Base-by-base conservation (phyloP, 2,888 invertebrate genomes). In the Aporophyla lueneburgensis region DNA sequence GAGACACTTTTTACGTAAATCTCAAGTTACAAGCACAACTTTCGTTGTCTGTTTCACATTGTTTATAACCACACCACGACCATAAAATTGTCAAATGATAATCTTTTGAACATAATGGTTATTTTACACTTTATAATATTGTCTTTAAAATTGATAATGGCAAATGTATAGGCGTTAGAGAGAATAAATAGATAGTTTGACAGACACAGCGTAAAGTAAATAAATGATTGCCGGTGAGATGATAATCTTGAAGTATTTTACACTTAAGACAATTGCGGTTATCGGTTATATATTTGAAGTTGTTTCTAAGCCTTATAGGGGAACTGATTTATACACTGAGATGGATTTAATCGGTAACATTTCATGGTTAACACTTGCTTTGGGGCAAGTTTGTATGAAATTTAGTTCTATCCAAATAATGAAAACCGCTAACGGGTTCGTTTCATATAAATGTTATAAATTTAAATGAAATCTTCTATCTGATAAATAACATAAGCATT, bases 51-150 rank as follows among this genome's bases (percentile, higher is more conserved):
- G 66, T 79, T 71, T 63, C 81, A 82, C 74, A 83, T 84, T 84
- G 83, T 87, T 81, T 84, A 85, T 84, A 77, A 27, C 68, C 78
- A 71, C 76, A 80, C 65, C 43, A 56, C 68, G 70, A 63, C 77
- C 85, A 89, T 91, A 89, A 91, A 91, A 90, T 91, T 87, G 89
- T 91, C 90, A 87, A 85, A 81, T 86, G 88, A 91, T 87, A 89
- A 88, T 88, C 85, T 86, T 86, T 80, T 71, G 86, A 82, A 76
- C 81, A 82, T 85, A 88, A 89, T 89, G 82, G 87, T 83, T 86
- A 89, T 80, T 87, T 88, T 86, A 86, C 87, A 86, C 90, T 86
- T 85, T 87, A 88, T 88, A 89, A 87, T 89, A 87, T 86, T 88
- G 83, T 63, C 74, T 75, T 82, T 88, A 80, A 88, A 87, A 87